Conservation (phyloP, 2,113 vertebrate species). For the Phocoena phocoena region DNA sequence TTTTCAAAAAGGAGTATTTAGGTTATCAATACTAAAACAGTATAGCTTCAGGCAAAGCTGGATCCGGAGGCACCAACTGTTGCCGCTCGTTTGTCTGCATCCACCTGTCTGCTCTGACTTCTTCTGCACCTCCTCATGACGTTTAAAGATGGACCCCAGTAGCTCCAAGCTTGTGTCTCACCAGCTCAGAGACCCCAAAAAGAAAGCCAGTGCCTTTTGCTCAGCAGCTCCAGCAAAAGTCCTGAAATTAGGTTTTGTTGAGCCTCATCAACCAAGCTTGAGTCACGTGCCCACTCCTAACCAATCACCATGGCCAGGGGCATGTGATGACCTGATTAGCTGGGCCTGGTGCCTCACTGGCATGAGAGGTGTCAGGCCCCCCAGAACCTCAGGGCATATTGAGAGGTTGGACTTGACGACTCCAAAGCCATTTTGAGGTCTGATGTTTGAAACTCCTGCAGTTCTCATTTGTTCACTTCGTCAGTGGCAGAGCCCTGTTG, state of each 20-base stretch:
- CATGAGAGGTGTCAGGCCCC: background rate
- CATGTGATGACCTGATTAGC: background rate
- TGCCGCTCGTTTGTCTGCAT: background rate
- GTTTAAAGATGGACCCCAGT: background rate
- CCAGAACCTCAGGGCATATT: background rate
- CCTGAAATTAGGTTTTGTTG: background rate
- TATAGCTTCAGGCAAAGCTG: background rate
- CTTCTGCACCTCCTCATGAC: background rate
- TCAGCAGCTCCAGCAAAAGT: background rate
- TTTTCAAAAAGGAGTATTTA: background rate
- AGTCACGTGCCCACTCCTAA: background rate
- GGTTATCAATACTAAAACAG: background rate
- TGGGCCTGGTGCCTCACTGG: background rate
- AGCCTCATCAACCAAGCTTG: background rate
- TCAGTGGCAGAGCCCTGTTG: too few relatives aligned
- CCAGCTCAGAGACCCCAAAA: background rate
- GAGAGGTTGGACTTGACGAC: background rate
- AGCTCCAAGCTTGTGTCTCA: background rate
- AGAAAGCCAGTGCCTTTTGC: background rate
- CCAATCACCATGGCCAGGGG: background rate
- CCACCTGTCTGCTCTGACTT: background rate
- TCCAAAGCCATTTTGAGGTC: background rate
- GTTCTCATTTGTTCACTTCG: background rate
- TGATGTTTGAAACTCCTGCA: background rate
- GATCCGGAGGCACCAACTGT: background rate